A percentile compares a stretch with the other conserved stretches of the same genome.
These are phyloP conservation scores for Nyctibius grandis DNA, from an alignment of 2,797 vertebrate species.

Conservation along the genomic window DNA sequence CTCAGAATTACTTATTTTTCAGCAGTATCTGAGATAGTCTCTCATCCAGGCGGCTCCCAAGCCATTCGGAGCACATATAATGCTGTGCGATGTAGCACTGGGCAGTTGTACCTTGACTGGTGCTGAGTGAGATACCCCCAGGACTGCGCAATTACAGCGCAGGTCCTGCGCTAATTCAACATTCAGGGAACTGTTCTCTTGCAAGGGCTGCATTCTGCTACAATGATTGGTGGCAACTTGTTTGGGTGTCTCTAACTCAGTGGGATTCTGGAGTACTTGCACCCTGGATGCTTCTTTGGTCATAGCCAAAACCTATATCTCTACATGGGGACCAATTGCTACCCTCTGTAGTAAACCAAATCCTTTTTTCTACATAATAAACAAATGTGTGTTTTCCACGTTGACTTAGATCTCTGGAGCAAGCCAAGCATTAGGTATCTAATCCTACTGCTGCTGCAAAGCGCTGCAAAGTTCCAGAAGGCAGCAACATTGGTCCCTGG, in stretches of 20 bases:
- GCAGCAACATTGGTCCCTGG: not conserved
- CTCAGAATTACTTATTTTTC: not conserved
- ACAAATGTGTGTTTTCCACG: not conserved
- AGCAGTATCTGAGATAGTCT: not conserved
- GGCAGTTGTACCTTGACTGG: not conserved
- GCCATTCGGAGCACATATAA: rapidly evolving
- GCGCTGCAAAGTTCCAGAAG: not conserved
- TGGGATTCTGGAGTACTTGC: rapidly evolving
- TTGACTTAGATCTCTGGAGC: not conserved
- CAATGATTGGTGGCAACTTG: not conserved
- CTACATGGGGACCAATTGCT: not conserved
- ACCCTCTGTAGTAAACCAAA: not conserved
- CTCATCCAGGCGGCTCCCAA: not conserved
- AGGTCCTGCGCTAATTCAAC: not conserved
- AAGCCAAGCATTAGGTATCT: not conserved
- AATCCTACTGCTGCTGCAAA: not conserved
- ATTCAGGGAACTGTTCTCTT: not conserved
- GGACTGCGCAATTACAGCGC: rapidly evolving
- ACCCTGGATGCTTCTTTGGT: not conserved
- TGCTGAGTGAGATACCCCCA: not conserved
- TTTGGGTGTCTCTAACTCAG: not conserved
- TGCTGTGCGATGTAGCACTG: not conserved
- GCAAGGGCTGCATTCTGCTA: not conserved
- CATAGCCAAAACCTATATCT: not conserved
- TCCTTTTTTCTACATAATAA: rapidly evolving